Conservation (phyloP, 53 echinoderm and acorn worm genomes). For the Arbacia lixula region DNA sequence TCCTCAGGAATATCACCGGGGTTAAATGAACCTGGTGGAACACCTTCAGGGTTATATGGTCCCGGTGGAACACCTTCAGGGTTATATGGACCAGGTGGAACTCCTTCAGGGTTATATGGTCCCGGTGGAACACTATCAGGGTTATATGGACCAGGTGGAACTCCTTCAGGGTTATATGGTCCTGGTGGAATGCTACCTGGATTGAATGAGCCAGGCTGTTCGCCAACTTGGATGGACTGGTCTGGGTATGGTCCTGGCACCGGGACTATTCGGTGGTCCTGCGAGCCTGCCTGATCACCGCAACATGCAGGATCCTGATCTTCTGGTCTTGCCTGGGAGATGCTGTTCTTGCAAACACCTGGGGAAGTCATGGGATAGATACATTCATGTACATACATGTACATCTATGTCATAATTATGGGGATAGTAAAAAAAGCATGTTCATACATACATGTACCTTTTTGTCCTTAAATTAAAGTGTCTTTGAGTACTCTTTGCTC, state of each 20-base stretch:
- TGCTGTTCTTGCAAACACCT: slow-evolving; percentile 38
- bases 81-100: neutral
- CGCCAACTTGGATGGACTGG: neutral
- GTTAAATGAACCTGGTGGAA: slow-evolving; percentile 5
- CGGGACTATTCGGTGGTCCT: slow-evolving; percentile 5
- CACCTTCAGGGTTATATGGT: neutral
- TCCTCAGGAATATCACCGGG: neutral
- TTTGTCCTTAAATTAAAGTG: too few relatives aligned
- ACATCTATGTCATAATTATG: too few relatives aligned
- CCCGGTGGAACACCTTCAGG: neutral
- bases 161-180: neutral
- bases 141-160: neutral
- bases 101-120: slow-evolving; percentile 2
- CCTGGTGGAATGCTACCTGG: neutral
- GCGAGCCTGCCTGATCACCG: slow-evolving; percentile 12
- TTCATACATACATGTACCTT: too few relatives aligned
- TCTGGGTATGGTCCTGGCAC: neutral
- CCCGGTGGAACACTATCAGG: neutral
- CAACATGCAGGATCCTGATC: slow-evolving; percentile 15
- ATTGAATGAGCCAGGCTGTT: neutral
- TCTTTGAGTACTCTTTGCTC: too few relatives aligned
- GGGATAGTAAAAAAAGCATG: too few relatives aligned
- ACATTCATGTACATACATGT: too few relatives aligned
- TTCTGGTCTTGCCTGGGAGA: neutral
- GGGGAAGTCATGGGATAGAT: too few relatives aligned